Evolutionary conservation across 1,140 invertebrate genomes (phyloP), one percentile per base, ranked within the genome.

Genomic region (Chrysoperla carnea): DNA sequence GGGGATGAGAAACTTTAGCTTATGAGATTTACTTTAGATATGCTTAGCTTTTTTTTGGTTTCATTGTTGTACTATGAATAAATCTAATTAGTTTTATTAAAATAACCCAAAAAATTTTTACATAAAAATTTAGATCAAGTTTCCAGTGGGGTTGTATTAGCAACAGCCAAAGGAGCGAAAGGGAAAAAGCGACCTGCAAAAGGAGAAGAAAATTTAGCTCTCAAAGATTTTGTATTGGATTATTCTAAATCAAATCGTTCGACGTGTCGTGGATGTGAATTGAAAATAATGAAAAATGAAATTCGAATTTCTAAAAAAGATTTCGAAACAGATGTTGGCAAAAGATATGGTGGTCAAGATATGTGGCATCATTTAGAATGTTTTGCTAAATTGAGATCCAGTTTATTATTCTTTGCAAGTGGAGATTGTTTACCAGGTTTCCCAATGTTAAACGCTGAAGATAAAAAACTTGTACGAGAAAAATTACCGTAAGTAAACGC

Each of bases 301-400:
- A 45, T 93, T 23, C 69, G 91, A 36, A 69, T 95, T 45, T 76
- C 80, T 6, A 93, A 91, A 61, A 84, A 83, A 51, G 87, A 91
- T 51, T 92, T 70, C 66, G 81, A 90, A 41, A 81, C 76, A 46
- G 81, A 87, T 49, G 65, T 81, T 36, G 85, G 78, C 0, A 72
- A 68, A 50, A 79, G 75, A 58, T 91, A 78, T 66, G 88, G 88
- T 11, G 82, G 81, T 0, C 64, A 81, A 49, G 73, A 84, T 48
- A 60, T 76, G 17, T 96, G 91, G 91, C 77, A 94, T 63, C 93
- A 98, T 66, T 62, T 92, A 8, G 81, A 88, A 46, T 98, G 94
- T 61, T 98, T 98, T 69, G 75, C 73, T 7, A 73, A 87, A 52
- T 56, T 78, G n/a, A 62, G 84, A 37, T 63, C 73, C 45, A 76